A percentile compares a stretch with the other conserved stretches of the same genome.
phyloP scores from a whole-genome alignment of 2,888 invertebrate species.

The Ochlodes sylvanus region DNA sequence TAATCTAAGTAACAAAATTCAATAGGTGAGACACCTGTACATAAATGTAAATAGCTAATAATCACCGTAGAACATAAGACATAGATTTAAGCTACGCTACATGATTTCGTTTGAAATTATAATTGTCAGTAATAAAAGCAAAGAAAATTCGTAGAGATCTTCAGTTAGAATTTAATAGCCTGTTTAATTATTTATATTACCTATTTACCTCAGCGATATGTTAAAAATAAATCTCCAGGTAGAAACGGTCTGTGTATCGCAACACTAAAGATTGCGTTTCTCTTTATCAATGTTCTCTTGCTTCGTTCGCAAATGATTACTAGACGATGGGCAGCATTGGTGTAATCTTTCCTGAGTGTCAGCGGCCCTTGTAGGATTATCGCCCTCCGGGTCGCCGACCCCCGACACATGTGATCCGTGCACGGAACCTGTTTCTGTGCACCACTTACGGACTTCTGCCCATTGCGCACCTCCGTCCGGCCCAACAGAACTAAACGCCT shows the following conservation, averaged over 20 bases:
- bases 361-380: conserved; percentile 64
- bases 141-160: no score
- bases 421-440: conserved; percentile 76
- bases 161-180: no score
- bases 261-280: background rate
- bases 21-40: no score
- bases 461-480: conserved; percentile 47
- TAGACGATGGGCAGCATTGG: conserved; percentile 46
- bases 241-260: background rate
- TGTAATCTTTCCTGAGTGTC: conserved; percentile 52
- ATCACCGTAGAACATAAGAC: no score
- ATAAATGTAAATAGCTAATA: no score
- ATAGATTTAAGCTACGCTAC: no score
- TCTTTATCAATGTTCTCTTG: no score
- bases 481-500: conserved; percentile 46
- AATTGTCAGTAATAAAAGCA: no score
- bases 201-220: background rate
- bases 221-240: background rate
- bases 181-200: no score
- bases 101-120: no score
- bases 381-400: conserved; percentile 71
- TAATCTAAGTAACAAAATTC: no score
- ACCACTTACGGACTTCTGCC: conserved; percentile 64
- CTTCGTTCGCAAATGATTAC: conserved; percentile 42
- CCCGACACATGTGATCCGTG: conserved; percentile 72